These are phyloP conservation scores for Stenolophus ochropezus DNA, from an alignment of 2,888 invertebrate genomes.

Conservation along the genomic window DNA sequence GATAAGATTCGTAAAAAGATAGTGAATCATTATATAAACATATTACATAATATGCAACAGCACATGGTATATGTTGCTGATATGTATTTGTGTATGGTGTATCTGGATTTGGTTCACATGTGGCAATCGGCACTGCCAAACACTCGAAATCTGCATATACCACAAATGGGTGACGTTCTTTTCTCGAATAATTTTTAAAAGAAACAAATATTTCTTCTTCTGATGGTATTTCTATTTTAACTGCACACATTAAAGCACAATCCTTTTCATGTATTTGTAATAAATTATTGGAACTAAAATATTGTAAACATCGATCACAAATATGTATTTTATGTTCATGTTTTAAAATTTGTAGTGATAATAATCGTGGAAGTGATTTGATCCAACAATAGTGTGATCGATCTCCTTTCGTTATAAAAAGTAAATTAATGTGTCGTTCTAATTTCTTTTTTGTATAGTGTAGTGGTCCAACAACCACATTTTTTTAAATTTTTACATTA, in stretches of 20 bases:
- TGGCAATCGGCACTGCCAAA: slow-evolving; percentile 4
- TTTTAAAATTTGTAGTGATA: neutral
- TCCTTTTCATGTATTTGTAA: slow-evolving; percentile 16
- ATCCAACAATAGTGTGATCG: slow-evolving; percentile 46
- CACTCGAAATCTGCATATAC: slow-evolving; percentile 51
- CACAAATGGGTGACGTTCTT: slow-evolving; percentile 44
- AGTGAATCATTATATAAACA: slow-evolving; percentile 44
- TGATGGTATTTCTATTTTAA: slow-evolving; percentile 15
- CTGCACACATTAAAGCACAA: slow-evolving; percentile 20
- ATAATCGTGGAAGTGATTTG: slow-evolving; percentile 25
- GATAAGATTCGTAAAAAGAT: slow-evolving; percentile 36
- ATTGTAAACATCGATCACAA: slow-evolving; percentile 46
- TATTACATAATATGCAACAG: slow-evolving; percentile 58
- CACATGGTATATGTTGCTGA: slow-evolving; percentile 61
- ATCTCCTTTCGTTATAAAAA: slow-evolving; percentile 27
- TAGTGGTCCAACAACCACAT: slow-evolving; percentile 26
- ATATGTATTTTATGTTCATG: neutral
- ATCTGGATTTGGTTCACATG: neutral
- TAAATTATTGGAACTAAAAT: slow-evolving; percentile 21
- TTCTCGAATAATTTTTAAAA: slow-evolving; percentile 26
- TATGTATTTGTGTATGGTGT: slow-evolving; percentile 15
- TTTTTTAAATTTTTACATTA: neutral
- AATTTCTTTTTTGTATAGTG: slow-evolving; percentile 38
- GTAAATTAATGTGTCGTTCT: slow-evolving; percentile 35
- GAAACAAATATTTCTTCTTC: neutral